Percentiles rank a stretch among this genome's conserved stretches.
phyloP scores from a whole-genome alignment of 2,888 invertebrate genomes.

The Ischnura elegans region DNA sequence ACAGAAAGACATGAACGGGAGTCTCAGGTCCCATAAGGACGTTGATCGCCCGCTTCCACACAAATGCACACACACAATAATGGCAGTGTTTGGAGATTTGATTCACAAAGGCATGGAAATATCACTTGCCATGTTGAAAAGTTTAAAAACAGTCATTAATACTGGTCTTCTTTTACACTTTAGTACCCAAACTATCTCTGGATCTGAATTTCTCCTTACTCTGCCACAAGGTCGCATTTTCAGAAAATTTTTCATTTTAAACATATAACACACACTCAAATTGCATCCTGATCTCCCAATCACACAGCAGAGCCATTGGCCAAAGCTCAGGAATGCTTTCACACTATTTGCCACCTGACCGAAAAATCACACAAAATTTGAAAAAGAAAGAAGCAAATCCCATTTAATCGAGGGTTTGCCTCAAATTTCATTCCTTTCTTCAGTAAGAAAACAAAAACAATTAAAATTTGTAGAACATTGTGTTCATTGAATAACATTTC shows the following conservation, averaged over 20 bases:
- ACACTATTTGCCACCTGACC: slow-evolving; percentile 55
- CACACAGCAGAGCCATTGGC: slow-evolving; percentile 47
- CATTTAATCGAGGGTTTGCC: neutral
- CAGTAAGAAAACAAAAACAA: slow-evolving; percentile 39
- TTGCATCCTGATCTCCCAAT: slow-evolving; percentile 33
- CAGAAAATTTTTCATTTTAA: slow-evolving; percentile 50
- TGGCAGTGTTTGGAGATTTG: slow-evolving; percentile 67
- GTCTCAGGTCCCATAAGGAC: neutral
- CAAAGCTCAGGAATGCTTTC: slow-evolving; percentile 61
- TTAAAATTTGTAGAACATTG: slow-evolving; percentile 56
- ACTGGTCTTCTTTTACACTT: slow-evolving; percentile 60
- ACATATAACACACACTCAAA: slow-evolving; percentile 39
- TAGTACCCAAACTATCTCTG: slow-evolving; percentile 63
- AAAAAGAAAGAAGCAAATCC: slow-evolving; percentile 38
- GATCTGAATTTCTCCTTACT: slow-evolving; percentile 57
- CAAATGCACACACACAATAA: slow-evolving; percentile 65
- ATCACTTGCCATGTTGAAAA: slow-evolving; percentile 67
- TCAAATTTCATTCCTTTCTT: slow-evolving; percentile 48
- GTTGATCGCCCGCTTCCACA: slow-evolving; percentile 48
- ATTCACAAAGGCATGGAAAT: slow-evolving; percentile 67
- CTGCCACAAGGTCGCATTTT: slow-evolving; percentile 56
- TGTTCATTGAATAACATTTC: slow-evolving; percentile 47
- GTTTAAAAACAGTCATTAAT: slow-evolving; percentile 66
- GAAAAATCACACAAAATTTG: slow-evolving; percentile 60
- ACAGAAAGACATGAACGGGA: slow-evolving; percentile 52